A percentile compares a stretch with the other conserved stretches of the same genome.
These are phyloP conservation scores for Melipona beecheii DNA, from an alignment of 2,888 invertebrate genomes.

Conservation along the genomic window DNA sequence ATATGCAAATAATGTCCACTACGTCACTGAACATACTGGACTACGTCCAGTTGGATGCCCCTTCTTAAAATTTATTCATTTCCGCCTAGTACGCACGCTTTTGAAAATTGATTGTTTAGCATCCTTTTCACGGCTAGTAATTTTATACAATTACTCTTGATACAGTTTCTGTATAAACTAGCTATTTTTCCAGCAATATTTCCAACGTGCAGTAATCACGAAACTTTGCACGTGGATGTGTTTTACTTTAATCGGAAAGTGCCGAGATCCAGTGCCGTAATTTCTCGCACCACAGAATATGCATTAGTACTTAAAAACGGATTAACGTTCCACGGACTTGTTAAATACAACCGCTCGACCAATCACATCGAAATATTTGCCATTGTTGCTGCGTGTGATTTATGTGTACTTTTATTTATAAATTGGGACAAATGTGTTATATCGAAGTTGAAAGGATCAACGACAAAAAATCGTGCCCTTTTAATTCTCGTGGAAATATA, in stretches of 20 bases:
- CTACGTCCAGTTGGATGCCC: background rate
- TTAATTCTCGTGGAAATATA: conserved; percentile 24
- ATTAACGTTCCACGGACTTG: background rate
- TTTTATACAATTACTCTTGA: background rate
- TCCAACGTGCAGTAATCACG: no score
- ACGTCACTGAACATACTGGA: no score
- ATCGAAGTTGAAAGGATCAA: conserved; percentile 1
- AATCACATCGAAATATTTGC: conserved; percentile 9
- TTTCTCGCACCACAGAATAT: background rate
- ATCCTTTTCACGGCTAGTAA: background rate
- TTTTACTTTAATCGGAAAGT: background rate
- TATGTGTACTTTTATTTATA: conserved; percentile 10
- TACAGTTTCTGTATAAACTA: background rate
- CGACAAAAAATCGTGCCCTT: conserved; percentile 12
- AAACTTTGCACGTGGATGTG: background rate
- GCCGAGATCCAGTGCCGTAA: background rate
- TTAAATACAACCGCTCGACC: background rate
- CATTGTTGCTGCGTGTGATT: background rate
- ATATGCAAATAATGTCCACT: background rate
- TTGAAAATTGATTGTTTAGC: background rate
- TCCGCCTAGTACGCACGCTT: background rate
- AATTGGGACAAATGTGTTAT: background rate
- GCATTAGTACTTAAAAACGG: background rate
- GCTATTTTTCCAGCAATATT: background rate
- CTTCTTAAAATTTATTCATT: background rate